Evolutionary conservation across 2,888 invertebrate genomes (phyloP), one percentile per base, ranked within the genome.

Genomic region (Dastarcus helophoroides): DNA sequence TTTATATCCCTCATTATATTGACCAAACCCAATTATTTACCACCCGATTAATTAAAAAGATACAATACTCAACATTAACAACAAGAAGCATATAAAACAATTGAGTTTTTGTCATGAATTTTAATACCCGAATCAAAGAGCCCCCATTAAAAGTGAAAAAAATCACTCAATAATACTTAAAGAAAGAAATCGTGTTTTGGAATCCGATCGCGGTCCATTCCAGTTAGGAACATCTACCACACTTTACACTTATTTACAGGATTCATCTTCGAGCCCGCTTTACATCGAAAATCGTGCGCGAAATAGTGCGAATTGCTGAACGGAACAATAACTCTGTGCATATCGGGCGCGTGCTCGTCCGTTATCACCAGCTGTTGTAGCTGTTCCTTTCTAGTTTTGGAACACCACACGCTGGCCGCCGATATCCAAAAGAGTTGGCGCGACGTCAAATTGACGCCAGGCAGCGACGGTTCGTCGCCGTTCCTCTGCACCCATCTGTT

Each of bases 371-470:
- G 36, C 40, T 54, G 58, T 33, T 53, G 42, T 29, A 60, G 37
- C 36, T 60, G 59, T 43, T 62, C 60, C 4, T 43, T 40, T 30
- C 60, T 52, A 24, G 56, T 56, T 38, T 48, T 50, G 14, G 60
- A 57, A 51, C 76, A 78, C 75, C 76, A 77, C 17, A 71, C 67
- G 51, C 69, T 67, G 5, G 69, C 71, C 2, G 69, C 66, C 34
- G 69, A 68, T 14, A 73, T 58, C 72, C 72, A 73, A 51, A 73
- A 73, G 51, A 62, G 62, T 55, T 62, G 72, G 44, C 52, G 55
- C 1, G 61, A 63, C 3, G 55, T 59, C 44, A 48, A 56, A 24
- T 51, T 50, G 23, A 60, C 31, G 13, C 58, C 57, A 3, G 59
- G 59, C 28, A 60, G 41, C 32, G 29, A 39, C 4, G 47, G 45